Base-by-base conservation (phyloP, 2,888 invertebrate species). In the Orthosia incerta region DNA sequence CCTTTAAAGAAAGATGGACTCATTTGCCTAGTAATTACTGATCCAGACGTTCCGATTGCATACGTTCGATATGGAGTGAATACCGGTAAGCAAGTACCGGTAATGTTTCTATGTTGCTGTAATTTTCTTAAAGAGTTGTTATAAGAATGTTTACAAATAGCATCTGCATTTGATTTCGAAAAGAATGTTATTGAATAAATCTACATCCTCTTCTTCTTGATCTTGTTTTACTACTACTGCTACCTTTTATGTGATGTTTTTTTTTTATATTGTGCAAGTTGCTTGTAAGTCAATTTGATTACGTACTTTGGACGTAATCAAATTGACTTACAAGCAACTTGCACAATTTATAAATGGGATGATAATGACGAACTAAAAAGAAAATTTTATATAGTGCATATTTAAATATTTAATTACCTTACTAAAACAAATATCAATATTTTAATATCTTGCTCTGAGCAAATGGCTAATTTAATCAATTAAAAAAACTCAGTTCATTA, bases 1-100 rank as follows among this genome's bases (percentile, higher is more conserved):
- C 85, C 85, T 84, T 77, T 75, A 85, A 74, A 77, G 87, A 86
- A 85, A 79, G 77, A 80, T 84, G 66, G 67, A 59, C 81, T 84
- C 76, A 82, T 83, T 84, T 82, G 84, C 82, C 69, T 82, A 84
- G 81, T 83, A 83, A 81, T 83, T 71, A 83, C 80, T 55, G 80
- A 63, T 63, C 63, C 80, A 69, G 71, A 76, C 61, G 76, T 82
- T 71, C 71, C 53, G 73, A 77, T 79, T 64, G 67, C 66, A 20
- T 67, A 18, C 2, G 57, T 70, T 70, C n/a, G 55, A 67, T 63
- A 66, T 77, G 59, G 82, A 76, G 56, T 64, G 59, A 51, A 45
- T 70, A 26, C 26, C 12, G 53, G 56, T 53, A 26, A 57, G 57
- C 79, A 64, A 67, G 82, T 81, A 79, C 82, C 20, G 53, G 77